Percentiles rank a stretch among this genome's conserved stretches.
phyloP scores from a whole-genome alignment of 2,797 vertebrate species.

The Remorina albescens region DNA sequence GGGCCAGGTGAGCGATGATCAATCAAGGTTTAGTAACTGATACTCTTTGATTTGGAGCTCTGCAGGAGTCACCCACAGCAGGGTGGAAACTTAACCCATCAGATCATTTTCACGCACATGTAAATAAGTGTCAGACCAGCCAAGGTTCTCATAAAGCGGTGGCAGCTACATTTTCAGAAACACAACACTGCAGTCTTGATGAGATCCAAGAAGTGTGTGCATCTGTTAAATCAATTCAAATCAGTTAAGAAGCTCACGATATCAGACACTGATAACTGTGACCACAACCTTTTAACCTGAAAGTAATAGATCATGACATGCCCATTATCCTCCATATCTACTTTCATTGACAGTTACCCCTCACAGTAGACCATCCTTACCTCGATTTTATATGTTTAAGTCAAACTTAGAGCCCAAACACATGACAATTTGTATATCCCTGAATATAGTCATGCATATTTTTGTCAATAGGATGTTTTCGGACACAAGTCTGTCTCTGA shows the following conservation, averaged over 20 bases:
- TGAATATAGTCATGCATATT: slow-evolving; percentile 17
- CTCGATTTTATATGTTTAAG: not conserved
- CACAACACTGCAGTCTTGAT: not conserved
- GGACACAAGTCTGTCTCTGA: slow-evolving; percentile 8
- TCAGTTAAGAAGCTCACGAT: slow-evolving; percentile 79
- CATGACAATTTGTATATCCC: slow-evolving; percentile 21
- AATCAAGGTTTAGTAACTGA: slow-evolving; percentile 34
- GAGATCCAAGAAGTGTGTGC: slow-evolving; percentile 35
- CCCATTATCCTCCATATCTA: slow-evolving; percentile 59
- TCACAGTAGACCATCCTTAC: not conserved
- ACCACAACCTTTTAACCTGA: slow-evolving; percentile 71
- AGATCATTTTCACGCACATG: not conserved
- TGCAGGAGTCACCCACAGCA: slow-evolving; percentile 16
- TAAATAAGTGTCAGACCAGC: slow-evolving; percentile 7
- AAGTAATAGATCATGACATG: slow-evolving; percentile 71
- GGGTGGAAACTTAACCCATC: not conserved
- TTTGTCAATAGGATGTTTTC: slow-evolving; percentile 22
- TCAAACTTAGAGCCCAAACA: not conserved
- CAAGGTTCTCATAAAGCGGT: not conserved
- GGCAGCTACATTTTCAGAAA: not conserved
- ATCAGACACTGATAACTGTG: slow-evolving; percentile 68
- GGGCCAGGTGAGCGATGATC: slow-evolving; percentile 52
- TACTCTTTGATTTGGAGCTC: slow-evolving; percentile 15
- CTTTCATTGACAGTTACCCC: slow-evolving; percentile 54
- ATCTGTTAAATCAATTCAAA: slow-evolving; percentile 81